These are phyloP conservation scores for Ptychoptera contaminata DNA, from an alignment of 2,888 invertebrate species.

Conservation along the genomic window DNA sequence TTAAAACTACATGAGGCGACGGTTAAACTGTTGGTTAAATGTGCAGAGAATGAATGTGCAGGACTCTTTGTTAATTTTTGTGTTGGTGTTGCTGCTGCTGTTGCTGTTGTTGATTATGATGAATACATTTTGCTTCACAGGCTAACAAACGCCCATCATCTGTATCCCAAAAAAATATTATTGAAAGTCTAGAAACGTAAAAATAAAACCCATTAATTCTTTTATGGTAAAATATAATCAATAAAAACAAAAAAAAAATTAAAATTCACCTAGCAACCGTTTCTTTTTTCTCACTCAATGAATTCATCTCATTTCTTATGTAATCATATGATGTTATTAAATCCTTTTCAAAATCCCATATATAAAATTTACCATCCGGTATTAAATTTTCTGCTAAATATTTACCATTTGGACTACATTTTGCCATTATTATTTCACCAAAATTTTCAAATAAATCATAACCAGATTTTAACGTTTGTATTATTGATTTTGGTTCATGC, in stretches of 20 bases:
- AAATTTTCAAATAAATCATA: constrained; percentile 74
- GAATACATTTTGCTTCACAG: constrained; percentile 50
- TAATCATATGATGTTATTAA: constrained; percentile 56
- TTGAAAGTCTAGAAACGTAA: constrained; percentile 41
- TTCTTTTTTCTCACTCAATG: not conserved
- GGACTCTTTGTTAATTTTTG: constrained; percentile 3
- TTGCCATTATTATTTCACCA: constrained; percentile 74
- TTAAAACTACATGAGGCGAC: not conserved
- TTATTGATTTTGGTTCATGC: constrained; percentile 68
- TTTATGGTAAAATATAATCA: not conserved
- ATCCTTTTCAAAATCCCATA: constrained; percentile 88
- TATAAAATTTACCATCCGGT: constrained; percentile 68
- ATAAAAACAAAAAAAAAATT: not conserved
- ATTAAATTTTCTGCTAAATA: constrained; percentile 69
- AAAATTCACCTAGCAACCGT: not conserved
- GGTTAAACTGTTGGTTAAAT: not conserved
- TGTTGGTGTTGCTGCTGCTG: too few species aligned
- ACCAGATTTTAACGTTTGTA: constrained; percentile 56
- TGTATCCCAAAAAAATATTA: constrained; percentile 69
- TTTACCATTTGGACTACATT: constrained; percentile 67
- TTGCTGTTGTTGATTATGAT: not conserved
- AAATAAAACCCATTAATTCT: constrained; percentile 1
- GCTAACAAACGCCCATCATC: constrained; percentile 74
- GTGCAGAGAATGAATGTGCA: constrained; percentile 3
- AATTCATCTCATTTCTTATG: constrained; percentile 16